Evolutionary conservation across 1,140 invertebrate species (phyloP).

Genomic region (Delia radicum): DNA sequence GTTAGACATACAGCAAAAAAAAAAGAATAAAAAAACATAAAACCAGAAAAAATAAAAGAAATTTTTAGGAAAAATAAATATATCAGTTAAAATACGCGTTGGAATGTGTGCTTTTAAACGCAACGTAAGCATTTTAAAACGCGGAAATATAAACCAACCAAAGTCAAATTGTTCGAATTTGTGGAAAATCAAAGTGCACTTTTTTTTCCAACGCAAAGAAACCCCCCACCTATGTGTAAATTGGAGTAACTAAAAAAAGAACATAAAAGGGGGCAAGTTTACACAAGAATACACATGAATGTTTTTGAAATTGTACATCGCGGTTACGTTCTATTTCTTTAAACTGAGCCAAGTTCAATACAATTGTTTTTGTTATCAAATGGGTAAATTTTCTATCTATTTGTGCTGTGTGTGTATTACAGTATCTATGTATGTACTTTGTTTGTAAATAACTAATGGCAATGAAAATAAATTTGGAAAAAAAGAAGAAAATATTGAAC

Average conservation of each 20-base stretch:
- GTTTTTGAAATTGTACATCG: not conserved
- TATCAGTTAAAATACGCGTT: not conserved
- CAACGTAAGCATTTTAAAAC: not conserved
- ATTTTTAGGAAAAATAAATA: not conserved
- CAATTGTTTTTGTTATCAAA: not conserved
- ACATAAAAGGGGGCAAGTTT: not conserved
- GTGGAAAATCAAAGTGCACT: not conserved
- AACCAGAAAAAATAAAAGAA: not conserved
- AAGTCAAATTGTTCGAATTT: not conserved
- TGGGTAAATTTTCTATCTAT: not conserved
- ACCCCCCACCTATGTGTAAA: not conserved
- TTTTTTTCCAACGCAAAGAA: not conserved
- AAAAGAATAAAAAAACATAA: not conserved
- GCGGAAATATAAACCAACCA: no score
- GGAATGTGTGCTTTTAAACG: not conserved
- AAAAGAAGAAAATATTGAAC: not conserved
- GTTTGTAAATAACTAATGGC: not conserved
- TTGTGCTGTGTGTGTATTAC: not conserved
- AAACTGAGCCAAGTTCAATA: constrained; percentile 3
- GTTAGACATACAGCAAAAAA: not conserved
- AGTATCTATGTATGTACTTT: not conserved
- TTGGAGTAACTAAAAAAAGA: not conserved
- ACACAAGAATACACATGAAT: no score
- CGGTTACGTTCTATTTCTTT: not conserved
- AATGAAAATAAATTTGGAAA: not conserved